phyloP scores from a whole-genome alignment of 1,140 invertebrate species.

The Gryllus bimaculatus region DNA sequence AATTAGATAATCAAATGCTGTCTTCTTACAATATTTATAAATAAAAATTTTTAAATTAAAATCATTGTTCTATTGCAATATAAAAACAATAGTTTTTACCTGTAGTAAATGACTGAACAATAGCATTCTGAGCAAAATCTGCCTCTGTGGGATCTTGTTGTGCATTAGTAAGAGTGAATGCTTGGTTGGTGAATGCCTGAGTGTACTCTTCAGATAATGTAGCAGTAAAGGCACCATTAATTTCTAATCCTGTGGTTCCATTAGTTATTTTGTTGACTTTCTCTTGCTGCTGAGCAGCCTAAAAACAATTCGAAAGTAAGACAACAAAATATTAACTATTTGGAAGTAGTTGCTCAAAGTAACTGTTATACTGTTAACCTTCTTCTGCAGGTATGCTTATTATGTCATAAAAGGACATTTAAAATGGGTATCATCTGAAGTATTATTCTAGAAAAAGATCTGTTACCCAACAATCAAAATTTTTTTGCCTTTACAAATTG shows the following conservation, averaged over 20 bases:
- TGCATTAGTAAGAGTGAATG: conserved; percentile 23
- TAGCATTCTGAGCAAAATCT: conserved; percentile 24
- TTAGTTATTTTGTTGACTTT: conserved; percentile 6
- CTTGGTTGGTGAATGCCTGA: conserved; percentile 30
- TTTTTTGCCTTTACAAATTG: too few relatives aligned
- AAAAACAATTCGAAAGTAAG: conserved; percentile 13
- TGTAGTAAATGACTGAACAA: conserved; percentile 7
- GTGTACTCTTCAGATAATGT: conserved; percentile 24
- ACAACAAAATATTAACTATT: neutral
- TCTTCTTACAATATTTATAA: neutral
- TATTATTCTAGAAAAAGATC: too few relatives aligned
- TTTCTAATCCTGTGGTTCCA: neutral
- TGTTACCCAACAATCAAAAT: too few relatives aligned
- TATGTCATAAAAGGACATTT: too few relatives aligned
- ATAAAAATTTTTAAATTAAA: neutral
- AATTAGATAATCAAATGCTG: neutral
- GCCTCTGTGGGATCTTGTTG: conserved; percentile 26
- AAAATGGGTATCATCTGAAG: too few relatives aligned
- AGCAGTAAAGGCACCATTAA: neutral
- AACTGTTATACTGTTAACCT: too few relatives aligned
- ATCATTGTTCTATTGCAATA: neutral
- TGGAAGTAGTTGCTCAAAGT: too few relatives aligned
- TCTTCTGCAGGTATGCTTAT: too few relatives aligned
- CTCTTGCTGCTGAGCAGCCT: conserved; percentile 10
- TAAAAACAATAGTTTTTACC: conserved; percentile 1